phyloP scores from a whole-genome alignment of 2,888 invertebrate species.

The Sepioteuthis lessoniana region DNA sequence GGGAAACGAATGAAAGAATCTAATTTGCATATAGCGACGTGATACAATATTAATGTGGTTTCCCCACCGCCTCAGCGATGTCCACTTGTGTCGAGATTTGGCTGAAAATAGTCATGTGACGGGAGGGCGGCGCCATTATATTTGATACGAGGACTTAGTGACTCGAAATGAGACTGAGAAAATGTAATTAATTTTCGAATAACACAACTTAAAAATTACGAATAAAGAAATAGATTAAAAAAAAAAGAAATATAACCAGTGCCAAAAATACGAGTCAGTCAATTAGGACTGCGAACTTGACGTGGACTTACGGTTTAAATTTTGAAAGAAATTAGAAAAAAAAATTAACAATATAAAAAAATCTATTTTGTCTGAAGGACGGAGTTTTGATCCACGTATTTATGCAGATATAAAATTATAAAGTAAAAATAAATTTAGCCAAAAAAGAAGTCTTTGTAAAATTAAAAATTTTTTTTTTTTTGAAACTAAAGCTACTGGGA shows the following conservation, averaged over 20 bases:
- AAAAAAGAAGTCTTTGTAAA: too few species aligned
- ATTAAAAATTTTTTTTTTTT: too few species aligned
- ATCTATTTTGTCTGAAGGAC: too few species aligned
- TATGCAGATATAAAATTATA: too few species aligned
- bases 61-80: not conserved
- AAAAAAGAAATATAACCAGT: not conserved
- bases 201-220: slow-evolving; percentile 16
- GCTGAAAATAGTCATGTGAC: not conserved
- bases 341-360: too few species aligned
- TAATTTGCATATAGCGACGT: not conserved
- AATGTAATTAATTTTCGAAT: not conserved
- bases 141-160: not conserved
- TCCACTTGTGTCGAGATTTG: not conserved
- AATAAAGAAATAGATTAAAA: not conserved
- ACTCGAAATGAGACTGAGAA: not conserved
- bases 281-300: not conserved
- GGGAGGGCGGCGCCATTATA: not conserved
- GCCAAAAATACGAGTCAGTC: not conserved
- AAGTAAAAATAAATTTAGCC: too few species aligned
- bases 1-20: not conserved
- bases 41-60: not conserved
- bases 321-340: not conserved
- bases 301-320: not conserved
- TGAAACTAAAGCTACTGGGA: too few species aligned
- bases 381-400: too few species aligned